These are phyloP conservation scores for Tetragnatha versicolor DNA, from an alignment of 1,140 invertebrate species.

Conservation along the genomic window DNA sequence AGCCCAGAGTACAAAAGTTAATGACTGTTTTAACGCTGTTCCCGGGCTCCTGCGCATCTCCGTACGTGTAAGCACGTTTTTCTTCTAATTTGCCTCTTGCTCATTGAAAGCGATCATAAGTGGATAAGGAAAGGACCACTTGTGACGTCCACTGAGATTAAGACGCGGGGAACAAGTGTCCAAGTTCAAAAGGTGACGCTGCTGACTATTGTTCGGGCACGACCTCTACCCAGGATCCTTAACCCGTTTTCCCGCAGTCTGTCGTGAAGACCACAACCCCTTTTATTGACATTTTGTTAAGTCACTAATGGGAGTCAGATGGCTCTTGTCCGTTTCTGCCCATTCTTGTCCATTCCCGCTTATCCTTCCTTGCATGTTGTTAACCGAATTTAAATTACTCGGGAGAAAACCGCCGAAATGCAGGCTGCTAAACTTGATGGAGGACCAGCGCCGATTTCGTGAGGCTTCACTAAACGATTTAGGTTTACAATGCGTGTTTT, in stretches of 20 bases:
- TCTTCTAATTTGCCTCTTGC: slow-evolving; percentile 16
- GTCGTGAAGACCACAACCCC: slow-evolving; percentile 42
- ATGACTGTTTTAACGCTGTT: slow-evolving; percentile 30
- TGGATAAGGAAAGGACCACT: background rate
- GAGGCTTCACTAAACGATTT: no score
- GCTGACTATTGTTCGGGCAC: slow-evolving; percentile 26
- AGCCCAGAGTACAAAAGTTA: background rate
- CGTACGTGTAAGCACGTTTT: background rate
- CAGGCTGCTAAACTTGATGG: no score
- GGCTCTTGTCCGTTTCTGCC: background rate
- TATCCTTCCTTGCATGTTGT: no score
- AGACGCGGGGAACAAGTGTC: slow-evolving; percentile 27
- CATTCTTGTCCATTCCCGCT: no score
- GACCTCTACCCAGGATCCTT: slow-evolving; percentile 27
- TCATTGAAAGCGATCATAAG: slow-evolving; percentile 3
- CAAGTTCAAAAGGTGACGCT: slow-evolving; percentile 7
- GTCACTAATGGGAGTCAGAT: slow-evolving; percentile 35
- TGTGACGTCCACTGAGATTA: slow-evolving; percentile 9
- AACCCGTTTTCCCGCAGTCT: slow-evolving; percentile 4
- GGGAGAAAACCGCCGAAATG: no score
- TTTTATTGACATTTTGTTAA: slow-evolving; percentile 48
- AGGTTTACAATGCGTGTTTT: no score
- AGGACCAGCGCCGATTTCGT: no score
- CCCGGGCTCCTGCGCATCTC: background rate
- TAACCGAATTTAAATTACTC: no score